These are phyloP conservation scores for Varecia variegata DNA, from an alignment of 2,797 vertebrate genomes.

Conservation along the genomic window DNA sequence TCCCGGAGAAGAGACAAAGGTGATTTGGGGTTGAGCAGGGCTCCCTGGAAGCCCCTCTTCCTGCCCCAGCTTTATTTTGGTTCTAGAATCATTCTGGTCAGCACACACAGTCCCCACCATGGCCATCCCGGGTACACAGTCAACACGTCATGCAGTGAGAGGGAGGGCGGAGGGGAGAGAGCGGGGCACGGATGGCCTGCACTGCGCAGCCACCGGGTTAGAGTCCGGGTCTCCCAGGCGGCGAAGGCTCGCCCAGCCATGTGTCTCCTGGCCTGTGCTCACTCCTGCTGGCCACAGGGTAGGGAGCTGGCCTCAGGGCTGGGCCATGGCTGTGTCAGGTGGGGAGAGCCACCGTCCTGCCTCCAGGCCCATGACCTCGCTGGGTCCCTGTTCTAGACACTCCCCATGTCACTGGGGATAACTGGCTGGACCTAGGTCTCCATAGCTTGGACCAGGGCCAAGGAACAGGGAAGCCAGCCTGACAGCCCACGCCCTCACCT, in stretches of 20 bases:
- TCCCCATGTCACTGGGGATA: neutral
- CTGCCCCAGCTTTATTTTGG: slow-evolving; percentile 70
- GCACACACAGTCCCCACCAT: neutral
- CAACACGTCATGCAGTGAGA: slow-evolving; percentile 62
- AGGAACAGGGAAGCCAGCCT: neutral
- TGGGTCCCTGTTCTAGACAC: neutral
- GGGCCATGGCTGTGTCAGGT: neutral
- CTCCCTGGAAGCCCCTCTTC: slow-evolving; percentile 1
- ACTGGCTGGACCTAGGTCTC: neutral
- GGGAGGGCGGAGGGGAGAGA: neutral
- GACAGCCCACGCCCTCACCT: neutral
- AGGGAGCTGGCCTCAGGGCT: no score
- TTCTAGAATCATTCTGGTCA: slow-evolving; percentile 58
- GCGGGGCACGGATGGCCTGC: neutral
- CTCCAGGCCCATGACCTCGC: neutral
- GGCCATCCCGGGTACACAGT: neutral
- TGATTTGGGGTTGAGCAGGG: neutral
- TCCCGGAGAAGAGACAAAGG: neutral
- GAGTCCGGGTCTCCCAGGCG: neutral
- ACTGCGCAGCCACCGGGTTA: neutral
- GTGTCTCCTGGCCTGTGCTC: neutral
- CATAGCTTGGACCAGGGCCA: neutral
- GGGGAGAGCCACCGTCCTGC: neutral
- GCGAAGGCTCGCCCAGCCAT: neutral
- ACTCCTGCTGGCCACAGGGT: neutral